A percentile compares a stretch with the other conserved stretches of the same genome.
phyloP scores from a whole-genome alignment of 2,888 invertebrate species.

The Uropetala carovei region DNA sequence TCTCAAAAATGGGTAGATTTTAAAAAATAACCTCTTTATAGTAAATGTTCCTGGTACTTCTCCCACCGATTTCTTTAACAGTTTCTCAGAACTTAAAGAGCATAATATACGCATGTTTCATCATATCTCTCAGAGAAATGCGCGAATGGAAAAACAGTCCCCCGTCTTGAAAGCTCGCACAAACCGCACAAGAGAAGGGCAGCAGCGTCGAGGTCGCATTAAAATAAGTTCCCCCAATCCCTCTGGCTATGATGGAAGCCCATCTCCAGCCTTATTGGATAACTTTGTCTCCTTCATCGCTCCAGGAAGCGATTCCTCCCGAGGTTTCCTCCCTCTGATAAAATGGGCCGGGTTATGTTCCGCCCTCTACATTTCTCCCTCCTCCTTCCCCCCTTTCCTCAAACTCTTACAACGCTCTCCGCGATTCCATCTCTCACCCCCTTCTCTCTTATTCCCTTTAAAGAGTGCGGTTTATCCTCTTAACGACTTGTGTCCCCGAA shows the following conservation, averaged over 20 bases:
- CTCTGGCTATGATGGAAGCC: conserved; percentile 12
- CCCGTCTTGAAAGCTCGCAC: neutral
- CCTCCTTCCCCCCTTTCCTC: neutral
- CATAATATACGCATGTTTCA: neutral
- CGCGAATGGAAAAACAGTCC: neutral
- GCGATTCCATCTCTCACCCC: neutral
- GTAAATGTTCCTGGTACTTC: neutral
- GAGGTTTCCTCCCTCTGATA: neutral
- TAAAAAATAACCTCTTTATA: too few species aligned
- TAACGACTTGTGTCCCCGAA: conserved; percentile 57
- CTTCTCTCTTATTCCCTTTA: conserved; percentile 34
- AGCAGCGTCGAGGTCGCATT: neutral
- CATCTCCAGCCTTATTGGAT: conserved; percentile 41
- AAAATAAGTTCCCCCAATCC: conserved; percentile 46
- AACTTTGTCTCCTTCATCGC: conserved; percentile 25
- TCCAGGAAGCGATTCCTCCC: neutral
- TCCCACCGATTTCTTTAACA: neutral
- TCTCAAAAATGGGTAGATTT: too few species aligned
- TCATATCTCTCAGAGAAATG: neutral
- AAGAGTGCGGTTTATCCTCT: conserved; percentile 61
- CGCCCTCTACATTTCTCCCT: neutral
- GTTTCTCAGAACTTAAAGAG: neutral
- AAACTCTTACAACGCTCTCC: neutral
- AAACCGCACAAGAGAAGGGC: neutral
- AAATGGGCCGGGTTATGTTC: conserved; percentile 13